A percentile compares a stretch with the other conserved stretches of the same genome.
Conservation (phyloP, 2,797 vertebrate genomes). For the Netta rufina region DNA sequence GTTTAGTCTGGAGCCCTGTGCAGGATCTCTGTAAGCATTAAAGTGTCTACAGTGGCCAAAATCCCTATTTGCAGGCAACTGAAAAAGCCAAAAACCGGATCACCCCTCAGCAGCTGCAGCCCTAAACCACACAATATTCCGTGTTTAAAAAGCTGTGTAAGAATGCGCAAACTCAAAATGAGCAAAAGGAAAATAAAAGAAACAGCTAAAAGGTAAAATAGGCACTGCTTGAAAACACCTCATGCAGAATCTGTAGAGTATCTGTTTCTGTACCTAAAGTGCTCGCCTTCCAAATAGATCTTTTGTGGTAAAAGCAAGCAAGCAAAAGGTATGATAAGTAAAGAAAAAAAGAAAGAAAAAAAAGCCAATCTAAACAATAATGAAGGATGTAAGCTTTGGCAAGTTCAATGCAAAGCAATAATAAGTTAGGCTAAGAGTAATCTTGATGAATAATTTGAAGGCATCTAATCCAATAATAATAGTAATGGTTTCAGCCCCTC, state of each 20-base stretch:
- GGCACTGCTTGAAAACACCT: background rate
- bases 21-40: background rate
- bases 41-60: background rate
- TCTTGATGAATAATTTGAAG: background rate
- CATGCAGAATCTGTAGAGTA: background rate
- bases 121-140: background rate
- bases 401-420: background rate
- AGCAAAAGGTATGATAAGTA: background rate
- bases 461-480: background rate
- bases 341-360: background rate
- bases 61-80: background rate
- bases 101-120: background rate
- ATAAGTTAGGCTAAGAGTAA: background rate
- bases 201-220: background rate
- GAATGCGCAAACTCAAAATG: background rate
- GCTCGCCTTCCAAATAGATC: fast-evolving
- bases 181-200: background rate
- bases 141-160: background rate
- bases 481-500: background rate
- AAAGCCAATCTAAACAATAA: background rate
- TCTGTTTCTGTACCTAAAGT: background rate
- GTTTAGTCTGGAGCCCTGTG: background rate
- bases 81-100: background rate
- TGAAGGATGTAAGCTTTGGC: background rate
- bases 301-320: background rate